A percentile compares a stretch with the other conserved stretches of the same genome.
These are phyloP conservation scores for Equus quagga DNA, from an alignment of 2,113 vertebrate genomes.

Conservation along the genomic window DNA sequence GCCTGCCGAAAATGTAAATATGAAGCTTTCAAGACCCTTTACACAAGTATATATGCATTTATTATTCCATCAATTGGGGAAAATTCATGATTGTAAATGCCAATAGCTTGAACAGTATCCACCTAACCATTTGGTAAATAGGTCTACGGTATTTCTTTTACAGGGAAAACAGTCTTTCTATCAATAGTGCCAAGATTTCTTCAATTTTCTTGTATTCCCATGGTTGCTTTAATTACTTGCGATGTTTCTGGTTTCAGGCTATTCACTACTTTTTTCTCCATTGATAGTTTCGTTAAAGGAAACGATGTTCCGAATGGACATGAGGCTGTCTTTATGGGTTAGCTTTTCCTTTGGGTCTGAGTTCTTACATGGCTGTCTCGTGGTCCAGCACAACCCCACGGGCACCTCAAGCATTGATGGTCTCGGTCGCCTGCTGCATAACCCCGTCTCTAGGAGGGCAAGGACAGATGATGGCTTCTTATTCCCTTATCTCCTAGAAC, in stretches of 20 bases:
- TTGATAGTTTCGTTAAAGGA: neutral
- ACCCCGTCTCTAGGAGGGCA: accelerated
- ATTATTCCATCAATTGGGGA: neutral
- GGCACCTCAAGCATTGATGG: too few relatives aligned
- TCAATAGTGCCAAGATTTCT: neutral
- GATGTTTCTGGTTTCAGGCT: neutral
- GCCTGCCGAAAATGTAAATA: neutral
- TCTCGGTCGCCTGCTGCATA: neutral
- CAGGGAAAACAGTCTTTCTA: neutral
- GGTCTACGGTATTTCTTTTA: neutral
- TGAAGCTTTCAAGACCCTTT: neutral
- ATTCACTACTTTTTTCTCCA: neutral
- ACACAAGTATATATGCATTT: neutral
- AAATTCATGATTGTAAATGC: neutral
- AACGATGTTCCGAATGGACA: accelerated
- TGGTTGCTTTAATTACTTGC: neutral
- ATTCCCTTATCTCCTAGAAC: neutral
- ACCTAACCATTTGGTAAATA: neutral
- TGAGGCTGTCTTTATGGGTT: neutral
- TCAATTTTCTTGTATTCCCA: neutral
- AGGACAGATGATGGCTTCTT: neutral
- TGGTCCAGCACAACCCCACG: accelerated
- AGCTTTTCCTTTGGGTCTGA: neutral
- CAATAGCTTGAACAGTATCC: neutral
- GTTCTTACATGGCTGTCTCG: accelerated